Conservation (phyloP, 1,140 invertebrate genomes). For the Heliothis virescens region DNA sequence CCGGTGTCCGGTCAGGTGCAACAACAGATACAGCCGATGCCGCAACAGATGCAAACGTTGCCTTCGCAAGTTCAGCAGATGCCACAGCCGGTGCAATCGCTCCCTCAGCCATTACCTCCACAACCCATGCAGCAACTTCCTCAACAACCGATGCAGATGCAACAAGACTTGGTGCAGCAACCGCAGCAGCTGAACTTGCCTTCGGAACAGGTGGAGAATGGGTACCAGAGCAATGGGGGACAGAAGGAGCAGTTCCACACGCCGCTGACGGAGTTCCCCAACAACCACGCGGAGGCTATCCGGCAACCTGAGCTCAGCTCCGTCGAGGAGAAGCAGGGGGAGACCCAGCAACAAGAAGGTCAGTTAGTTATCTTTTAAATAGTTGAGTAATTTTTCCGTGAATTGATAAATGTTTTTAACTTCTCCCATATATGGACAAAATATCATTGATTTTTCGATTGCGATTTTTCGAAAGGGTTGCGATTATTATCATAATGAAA, state of each 20-base stretch:
- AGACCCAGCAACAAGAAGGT: conserved; percentile 72
- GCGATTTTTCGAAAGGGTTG: too few relatives aligned
- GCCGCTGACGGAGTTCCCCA: conserved; percentile 76
- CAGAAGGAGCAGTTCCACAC: conserved; percentile 80
- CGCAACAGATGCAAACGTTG: conserved; percentile 48
- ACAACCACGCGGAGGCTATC: conserved; percentile 64
- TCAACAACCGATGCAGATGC: conserved; percentile 42
- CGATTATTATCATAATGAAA: too few relatives aligned
- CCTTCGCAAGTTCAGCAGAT: conserved; percentile 41
- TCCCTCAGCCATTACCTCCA: conserved; percentile 27
- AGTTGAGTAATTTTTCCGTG: too few relatives aligned
- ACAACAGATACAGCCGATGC: conserved; percentile 45
- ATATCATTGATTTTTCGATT: too few relatives aligned
- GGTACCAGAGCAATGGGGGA: conserved; percentile 59
- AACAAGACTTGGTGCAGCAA: conserved; percentile 64
- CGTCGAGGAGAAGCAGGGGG: conserved; percentile 72
- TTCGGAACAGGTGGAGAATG: conserved; percentile 63
- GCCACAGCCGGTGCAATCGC: conserved; percentile 27
- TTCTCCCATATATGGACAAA: too few relatives aligned
- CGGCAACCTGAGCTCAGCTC: conserved; percentile 74
- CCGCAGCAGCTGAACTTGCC: conserved; percentile 72
- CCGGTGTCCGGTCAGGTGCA: not conserved
- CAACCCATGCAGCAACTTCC: conserved; percentile 13
- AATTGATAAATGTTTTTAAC: too few relatives aligned
- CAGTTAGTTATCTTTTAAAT: not conserved